A percentile compares a stretch with the other conserved stretches of the same genome.
Evolutionary conservation across 2,113 vertebrate genomes (phyloP).

Genomic region (Grallaria varia): DNA sequence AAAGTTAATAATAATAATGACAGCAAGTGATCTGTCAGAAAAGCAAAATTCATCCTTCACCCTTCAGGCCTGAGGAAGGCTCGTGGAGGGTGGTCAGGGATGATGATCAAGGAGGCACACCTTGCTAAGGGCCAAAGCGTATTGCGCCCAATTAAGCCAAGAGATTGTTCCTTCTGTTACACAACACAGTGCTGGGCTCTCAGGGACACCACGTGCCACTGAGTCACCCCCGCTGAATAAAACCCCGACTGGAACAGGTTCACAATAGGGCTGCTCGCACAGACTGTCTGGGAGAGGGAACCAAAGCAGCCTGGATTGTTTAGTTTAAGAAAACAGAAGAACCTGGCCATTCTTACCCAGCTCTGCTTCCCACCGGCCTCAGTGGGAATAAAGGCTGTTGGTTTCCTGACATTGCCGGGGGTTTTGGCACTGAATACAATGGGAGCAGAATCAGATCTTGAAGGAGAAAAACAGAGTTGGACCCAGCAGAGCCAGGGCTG

Average conservation of each 20-base stretch:
- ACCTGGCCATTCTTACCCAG: slow-evolving; percentile 49
- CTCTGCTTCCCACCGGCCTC: slow-evolving; percentile 52
- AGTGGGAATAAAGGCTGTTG: slow-evolving; percentile 41
- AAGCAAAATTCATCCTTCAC: neutral
- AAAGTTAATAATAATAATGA: neutral
- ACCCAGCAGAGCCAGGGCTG: slow-evolving; percentile 40
- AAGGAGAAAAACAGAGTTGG: slow-evolving; percentile 46
- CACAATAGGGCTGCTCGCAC: neutral
- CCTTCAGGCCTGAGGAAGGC: neutral
- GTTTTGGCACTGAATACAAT: slow-evolving; percentile 59
- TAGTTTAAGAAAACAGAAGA: slow-evolving; percentile 56
- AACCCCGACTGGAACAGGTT: slow-evolving; percentile 17
- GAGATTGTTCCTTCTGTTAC: neutral
- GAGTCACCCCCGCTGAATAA: neutral
- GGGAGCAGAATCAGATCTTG: slow-evolving; percentile 43
- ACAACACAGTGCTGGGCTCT: neutral
- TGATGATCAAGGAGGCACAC: neutral
- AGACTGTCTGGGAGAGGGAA: neutral
- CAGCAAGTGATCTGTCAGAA: neutral
- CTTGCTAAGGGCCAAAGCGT: neutral
- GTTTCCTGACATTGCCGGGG: slow-evolving; percentile 49
- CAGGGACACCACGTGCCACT: neutral
- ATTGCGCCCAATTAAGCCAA: neutral
- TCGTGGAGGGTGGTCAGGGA: neutral
- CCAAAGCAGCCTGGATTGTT: slow-evolving; percentile 42